These are phyloP conservation scores for Drosophila mettleri DNA, from an alignment of 2,888 invertebrate genomes.

Conservation along the genomic window DNA sequence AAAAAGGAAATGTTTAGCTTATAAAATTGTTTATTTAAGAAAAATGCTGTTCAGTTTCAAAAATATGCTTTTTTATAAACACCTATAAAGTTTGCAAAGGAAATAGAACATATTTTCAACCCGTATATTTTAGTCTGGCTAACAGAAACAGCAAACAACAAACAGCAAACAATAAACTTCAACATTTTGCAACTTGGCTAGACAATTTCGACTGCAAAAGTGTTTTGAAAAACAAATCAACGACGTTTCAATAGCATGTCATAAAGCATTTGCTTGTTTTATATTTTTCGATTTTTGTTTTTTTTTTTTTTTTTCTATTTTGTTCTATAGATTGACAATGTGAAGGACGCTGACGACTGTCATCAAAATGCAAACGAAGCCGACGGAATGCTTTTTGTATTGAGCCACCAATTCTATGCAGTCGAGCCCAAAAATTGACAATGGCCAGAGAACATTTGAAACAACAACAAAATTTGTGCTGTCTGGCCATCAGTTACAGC, in stretches of 20 bases:
- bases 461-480: slow-evolving; percentile 35
- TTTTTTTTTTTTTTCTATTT: slow-evolving; percentile 10
- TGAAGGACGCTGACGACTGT: slow-evolving; percentile 65
- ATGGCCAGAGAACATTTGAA: slow-evolving; percentile 47
- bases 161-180: slow-evolving; percentile 16
- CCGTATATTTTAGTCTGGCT: background rate
- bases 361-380: slow-evolving; percentile 80
- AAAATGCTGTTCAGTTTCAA: too few relatives aligned
- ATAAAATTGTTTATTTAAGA: too few relatives aligned
- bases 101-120: background rate
- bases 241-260: slow-evolving; percentile 77
- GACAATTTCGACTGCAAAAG: slow-evolving; percentile 43
- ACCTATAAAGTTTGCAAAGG: too few relatives aligned
- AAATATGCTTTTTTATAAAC: too few relatives aligned
- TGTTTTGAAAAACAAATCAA: slow-evolving; percentile 67
- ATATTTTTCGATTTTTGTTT: slow-evolving; percentile 14
- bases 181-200: slow-evolving; percentile 15
- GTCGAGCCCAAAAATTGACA: slow-evolving; percentile 55
- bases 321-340: slow-evolving; percentile 25
- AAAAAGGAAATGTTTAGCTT: too few relatives aligned
- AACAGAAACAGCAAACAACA: slow-evolving; percentile 1
- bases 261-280: slow-evolving; percentile 67
- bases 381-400: slow-evolving; percentile 68
- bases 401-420: slow-evolving; percentile 52
- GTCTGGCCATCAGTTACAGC: slow-evolving; percentile 76